A percentile compares a stretch with the other conserved stretches of the same genome.
phyloP scores from a whole-genome alignment of 2,113 vertebrate genomes.

The Corydoras sp. region DNA sequence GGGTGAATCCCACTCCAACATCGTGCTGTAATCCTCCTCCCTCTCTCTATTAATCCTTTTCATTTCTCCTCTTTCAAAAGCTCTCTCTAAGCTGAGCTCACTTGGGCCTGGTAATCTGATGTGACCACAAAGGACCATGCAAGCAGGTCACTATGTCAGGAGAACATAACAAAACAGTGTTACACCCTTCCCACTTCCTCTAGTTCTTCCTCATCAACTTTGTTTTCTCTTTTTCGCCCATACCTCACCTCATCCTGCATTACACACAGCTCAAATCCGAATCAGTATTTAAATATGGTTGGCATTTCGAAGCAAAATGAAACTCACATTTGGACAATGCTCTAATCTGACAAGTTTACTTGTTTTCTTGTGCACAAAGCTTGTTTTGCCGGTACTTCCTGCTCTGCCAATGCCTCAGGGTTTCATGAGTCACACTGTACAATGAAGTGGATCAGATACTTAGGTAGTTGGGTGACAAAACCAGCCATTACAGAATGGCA shows the following conservation, averaged over 20 bases:
- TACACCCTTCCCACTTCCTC: background rate
- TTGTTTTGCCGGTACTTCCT: background rate
- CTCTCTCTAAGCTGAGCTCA: slow-evolving; percentile 24
- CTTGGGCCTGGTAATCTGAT: slow-evolving; percentile 38
- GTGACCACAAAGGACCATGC: slow-evolving; percentile 17
- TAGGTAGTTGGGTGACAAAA: background rate
- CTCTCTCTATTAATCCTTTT: slow-evolving; percentile 42
- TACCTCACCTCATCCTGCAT: background rate
- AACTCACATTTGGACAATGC: background rate
- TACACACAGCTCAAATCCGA: background rate
- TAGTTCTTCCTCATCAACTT: background rate
- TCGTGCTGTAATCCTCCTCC: slow-evolving; percentile 29
- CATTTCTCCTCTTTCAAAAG: slow-evolving; percentile 37
- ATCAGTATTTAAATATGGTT: background rate
- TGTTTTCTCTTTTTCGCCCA: background rate
- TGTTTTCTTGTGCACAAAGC: background rate
- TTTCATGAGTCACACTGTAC: background rate
- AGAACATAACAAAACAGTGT: slow-evolving; percentile 6
- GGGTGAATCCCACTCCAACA: slow-evolving; percentile 33
- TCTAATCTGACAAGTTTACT: background rate
- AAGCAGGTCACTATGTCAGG: slow-evolving; percentile 41
- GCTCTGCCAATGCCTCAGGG: background rate
- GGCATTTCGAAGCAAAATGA: background rate
- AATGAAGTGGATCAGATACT: background rate
- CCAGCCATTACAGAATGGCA: background rate